Evolutionary conservation across 2,888 invertebrate species (phyloP).

Genomic region (Amphipyra berbera): DNA sequence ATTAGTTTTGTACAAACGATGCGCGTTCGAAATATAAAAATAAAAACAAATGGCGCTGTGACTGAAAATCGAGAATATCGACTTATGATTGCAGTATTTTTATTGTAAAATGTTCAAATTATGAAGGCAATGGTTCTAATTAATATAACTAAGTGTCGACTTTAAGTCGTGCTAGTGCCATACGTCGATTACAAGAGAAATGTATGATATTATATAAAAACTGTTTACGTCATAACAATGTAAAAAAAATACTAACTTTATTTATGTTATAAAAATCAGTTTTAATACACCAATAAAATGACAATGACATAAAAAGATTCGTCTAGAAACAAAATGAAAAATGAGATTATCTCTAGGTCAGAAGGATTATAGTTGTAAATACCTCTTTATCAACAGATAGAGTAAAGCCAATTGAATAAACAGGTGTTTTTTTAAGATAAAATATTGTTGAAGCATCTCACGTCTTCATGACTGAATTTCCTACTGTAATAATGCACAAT

Average conservation of each 20-base stretch:
- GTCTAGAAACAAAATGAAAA: slow-evolving; percentile 19
- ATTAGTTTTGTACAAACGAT: slow-evolving; percentile 9
- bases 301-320: slow-evolving; percentile 4
- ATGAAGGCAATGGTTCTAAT: slow-evolving; percentile 45
- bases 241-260: slow-evolving; percentile 33
- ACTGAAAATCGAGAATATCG: slow-evolving; percentile 28
- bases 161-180: slow-evolving; percentile 55
- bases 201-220: slow-evolving; percentile 38
- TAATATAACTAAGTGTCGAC: slow-evolving; percentile 47
- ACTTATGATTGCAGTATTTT: slow-evolving; percentile 39
- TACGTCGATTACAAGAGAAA: slow-evolving; percentile 42
- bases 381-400: slow-evolving; percentile 33
- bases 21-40: slow-evolving; percentile 23
- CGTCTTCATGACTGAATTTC: slow-evolving; percentile 3
- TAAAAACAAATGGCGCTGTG: slow-evolving; percentile 35
- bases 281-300: slow-evolving; percentile 13
- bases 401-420: slow-evolving; percentile 35
- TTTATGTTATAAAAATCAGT: slow-evolving; percentile 30
- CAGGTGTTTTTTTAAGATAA: slow-evolving; percentile 35
- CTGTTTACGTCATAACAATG: slow-evolving; percentile 21
- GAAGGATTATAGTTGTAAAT: slow-evolving; percentile 23
- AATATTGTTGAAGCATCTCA: slow-evolving; percentile 11
- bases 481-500: slow-evolving; percentile 16
- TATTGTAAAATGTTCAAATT: slow-evolving; percentile 45
- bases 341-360: slow-evolving; percentile 43